A percentile compares a stretch with the other conserved stretches of the same genome.
These are phyloP conservation scores for Volucella zonaria DNA, from an alignment of 2,888 invertebrate genomes.

Conservation along the genomic window DNA sequence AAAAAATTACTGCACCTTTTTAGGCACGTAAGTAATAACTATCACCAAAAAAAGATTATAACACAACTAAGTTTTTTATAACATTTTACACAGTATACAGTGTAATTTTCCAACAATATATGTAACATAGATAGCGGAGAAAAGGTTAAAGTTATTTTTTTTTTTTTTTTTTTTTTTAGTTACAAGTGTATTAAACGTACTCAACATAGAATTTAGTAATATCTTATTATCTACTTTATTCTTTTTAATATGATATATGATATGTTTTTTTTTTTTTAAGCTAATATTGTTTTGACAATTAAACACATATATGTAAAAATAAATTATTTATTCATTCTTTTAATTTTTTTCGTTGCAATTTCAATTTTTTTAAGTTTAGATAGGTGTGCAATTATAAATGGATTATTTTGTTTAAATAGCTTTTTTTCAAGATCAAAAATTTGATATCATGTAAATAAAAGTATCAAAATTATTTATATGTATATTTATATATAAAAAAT, in stretches of 20 bases:
- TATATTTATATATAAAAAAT: slow-evolving; percentile 71
- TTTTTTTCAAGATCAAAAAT: slow-evolving; percentile 23
- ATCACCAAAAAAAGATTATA: slow-evolving; percentile 19
- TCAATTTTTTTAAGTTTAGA: slow-evolving; percentile 48
- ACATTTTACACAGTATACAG: slow-evolving; percentile 26
- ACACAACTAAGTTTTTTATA: slow-evolving; percentile 20
- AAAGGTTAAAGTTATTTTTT: background rate
- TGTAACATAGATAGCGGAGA: background rate
- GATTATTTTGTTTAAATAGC: slow-evolving; percentile 73
- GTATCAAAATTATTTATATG: slow-evolving; percentile 69
- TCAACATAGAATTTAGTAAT: slow-evolving; percentile 28
- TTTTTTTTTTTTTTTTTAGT: slow-evolving; percentile 52
- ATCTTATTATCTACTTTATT: slow-evolving; percentile 32
- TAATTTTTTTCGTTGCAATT: slow-evolving; percentile 70
- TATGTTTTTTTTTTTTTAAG: slow-evolving; percentile 14
- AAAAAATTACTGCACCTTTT: slow-evolving; percentile 19
- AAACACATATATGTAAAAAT: slow-evolving; percentile 66
- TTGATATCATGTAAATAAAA: slow-evolving; percentile 60
- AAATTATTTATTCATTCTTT: slow-evolving; percentile 74
- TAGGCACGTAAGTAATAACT: slow-evolving; percentile 15
- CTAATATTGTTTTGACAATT: slow-evolving; percentile 63
- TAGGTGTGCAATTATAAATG: slow-evolving; percentile 72
- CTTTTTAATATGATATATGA: slow-evolving; percentile 2
- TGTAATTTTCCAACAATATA: slow-evolving; percentile 4
- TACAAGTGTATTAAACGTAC: slow-evolving; percentile 27